Evolutionary conservation across 2,113 vertebrate genomes (phyloP).

Genomic region (Pristiophorus japonicus): DNA sequence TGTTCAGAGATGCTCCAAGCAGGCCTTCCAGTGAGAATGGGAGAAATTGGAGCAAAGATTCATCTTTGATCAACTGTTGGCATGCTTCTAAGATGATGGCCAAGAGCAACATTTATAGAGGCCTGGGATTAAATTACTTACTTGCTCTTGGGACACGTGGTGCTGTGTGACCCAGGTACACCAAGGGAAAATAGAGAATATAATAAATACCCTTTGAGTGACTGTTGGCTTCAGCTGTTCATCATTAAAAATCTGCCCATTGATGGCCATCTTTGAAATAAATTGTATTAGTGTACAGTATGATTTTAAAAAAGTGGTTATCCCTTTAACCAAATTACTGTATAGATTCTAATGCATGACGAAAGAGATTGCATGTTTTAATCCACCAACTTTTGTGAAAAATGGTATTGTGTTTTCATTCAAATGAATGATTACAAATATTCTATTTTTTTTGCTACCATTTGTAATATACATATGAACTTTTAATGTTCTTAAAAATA

Average conservation of each 20-base stretch:
- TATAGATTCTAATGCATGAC: not conserved
- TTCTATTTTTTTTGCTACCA: not conserved
- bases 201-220: not conserved
- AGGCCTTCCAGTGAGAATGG: not conserved
- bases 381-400: not conserved
- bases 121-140: not conserved
- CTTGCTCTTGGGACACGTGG: not conserved
- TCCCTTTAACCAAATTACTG: not conserved
- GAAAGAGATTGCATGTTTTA: conserved; percentile 2
- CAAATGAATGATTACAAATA: not conserved
- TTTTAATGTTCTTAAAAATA: not conserved
- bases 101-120: not conserved
- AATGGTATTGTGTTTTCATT: not conserved
- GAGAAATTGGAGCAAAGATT: not conserved
- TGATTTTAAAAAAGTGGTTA: not conserved
- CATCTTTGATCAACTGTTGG: not conserved
- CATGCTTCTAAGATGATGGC: not conserved
- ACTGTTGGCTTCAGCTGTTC: not conserved
- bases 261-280: not conserved
- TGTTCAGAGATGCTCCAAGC: not conserved
- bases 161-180: not conserved
- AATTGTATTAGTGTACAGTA: not conserved
- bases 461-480: not conserved
- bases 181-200: not conserved
- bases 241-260: not conserved